Conservation (phyloP, 2,888 invertebrate species). For the Parthenolecanium corni region DNA sequence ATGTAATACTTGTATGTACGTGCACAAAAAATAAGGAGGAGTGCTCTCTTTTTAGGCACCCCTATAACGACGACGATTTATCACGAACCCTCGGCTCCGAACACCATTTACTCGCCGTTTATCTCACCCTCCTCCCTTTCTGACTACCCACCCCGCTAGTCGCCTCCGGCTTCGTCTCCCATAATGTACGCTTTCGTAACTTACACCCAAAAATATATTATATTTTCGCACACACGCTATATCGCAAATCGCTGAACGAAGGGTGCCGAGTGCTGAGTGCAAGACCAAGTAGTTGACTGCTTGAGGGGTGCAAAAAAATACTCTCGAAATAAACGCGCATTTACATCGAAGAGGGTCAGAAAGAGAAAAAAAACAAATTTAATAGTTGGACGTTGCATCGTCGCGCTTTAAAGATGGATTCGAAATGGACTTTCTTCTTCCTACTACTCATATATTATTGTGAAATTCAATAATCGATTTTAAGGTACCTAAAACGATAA, state of each 20-base stretch:
- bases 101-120: slow-evolving; percentile 25
- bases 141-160: background rate
- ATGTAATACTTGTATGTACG: slow-evolving; percentile 19
- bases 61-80: slow-evolving; percentile 25
- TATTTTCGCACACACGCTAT: slow-evolving; percentile 9
- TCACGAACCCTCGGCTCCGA: slow-evolving; percentile 23
- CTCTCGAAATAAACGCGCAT: slow-evolving; percentile 2
- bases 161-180: background rate
- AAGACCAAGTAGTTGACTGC: background rate
- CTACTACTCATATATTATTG: too few species aligned
- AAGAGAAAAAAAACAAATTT: slow-evolving; percentile 20
- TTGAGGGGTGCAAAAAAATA: background rate
- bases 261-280: too few species aligned
- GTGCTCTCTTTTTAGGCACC: slow-evolving; percentile 18
- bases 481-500: too few species aligned
- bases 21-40: background rate
- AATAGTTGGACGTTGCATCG: slow-evolving; percentile 9
- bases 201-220: background rate
- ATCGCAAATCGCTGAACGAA: background rate
- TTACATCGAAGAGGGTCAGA: background rate
- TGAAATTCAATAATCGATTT: too few species aligned
- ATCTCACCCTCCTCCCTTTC: slow-evolving; percentile 14
- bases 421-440: too few species aligned
- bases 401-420: too few species aligned
- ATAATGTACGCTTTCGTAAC: background rate